Evolutionary conservation across 2,888 invertebrate genomes (phyloP).

Genomic region (Drosophila quinaria): DNA sequence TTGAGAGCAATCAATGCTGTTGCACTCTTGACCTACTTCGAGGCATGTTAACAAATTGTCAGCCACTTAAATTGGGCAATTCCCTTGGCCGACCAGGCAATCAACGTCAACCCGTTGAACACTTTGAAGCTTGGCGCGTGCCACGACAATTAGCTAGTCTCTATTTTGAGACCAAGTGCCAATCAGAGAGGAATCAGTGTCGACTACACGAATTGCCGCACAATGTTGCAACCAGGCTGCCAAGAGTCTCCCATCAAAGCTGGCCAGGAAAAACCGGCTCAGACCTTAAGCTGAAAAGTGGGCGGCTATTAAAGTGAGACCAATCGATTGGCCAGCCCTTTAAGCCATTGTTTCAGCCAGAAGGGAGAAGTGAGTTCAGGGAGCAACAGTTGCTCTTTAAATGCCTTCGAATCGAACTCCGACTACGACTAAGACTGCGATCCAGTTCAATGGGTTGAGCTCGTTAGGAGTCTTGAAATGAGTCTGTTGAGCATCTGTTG

Average conservation of each 20-base stretch:
- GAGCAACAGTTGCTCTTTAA: slow-evolving; percentile 44
- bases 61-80: slow-evolving; percentile 44
- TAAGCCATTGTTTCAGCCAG: slow-evolving; percentile 40
- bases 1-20: slow-evolving; percentile 6
- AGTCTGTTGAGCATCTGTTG: slow-evolving; percentile 55
- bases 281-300: slow-evolving; percentile 28
- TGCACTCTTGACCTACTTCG: slow-evolving; percentile 70
- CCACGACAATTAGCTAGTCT: slow-evolving; percentile 61
- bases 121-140: slow-evolving; percentile 63
- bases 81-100: slow-evolving; percentile 43
- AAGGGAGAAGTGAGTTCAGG: slow-evolving; percentile 25
- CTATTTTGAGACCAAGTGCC: slow-evolving; percentile 57
- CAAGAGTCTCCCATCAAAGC: background rate
- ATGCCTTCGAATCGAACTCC: slow-evolving; percentile 20
- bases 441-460: slow-evolving; percentile 35
- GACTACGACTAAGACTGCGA: slow-evolving; percentile 9
- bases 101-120: slow-evolving; percentile 34
- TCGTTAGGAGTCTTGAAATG: slow-evolving; percentile 55
- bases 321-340: slow-evolving; percentile 70
- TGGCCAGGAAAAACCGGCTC: slow-evolving; percentile 12
- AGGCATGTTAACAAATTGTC: slow-evolving; percentile 25
- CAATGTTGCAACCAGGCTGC: slow-evolving; percentile 52
- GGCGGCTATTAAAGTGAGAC: slow-evolving; percentile 64
- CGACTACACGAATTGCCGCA: slow-evolving; percentile 53
- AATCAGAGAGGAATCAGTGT: slow-evolving; percentile 65